Percentiles rank a stretch among this genome's conserved stretches.
phyloP scores from a whole-genome alignment of 2,797 vertebrate species.

The Crenichthys baileyi region DNA sequence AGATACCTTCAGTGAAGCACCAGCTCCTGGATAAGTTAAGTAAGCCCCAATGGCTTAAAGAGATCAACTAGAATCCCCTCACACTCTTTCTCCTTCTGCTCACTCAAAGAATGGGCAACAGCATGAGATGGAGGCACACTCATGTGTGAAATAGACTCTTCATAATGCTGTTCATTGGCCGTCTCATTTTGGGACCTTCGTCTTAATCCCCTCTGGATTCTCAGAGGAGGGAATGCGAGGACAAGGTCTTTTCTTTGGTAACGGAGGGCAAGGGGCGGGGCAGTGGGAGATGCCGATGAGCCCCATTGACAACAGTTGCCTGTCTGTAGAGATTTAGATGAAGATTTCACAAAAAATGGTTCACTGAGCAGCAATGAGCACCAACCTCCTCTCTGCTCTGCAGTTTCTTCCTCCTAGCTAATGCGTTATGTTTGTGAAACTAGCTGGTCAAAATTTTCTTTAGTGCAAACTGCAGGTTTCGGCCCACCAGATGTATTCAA shows the following conservation, averaged over 20 bases:
- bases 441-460: neutral
- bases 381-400: neutral
- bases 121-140: slow-evolving; percentile 78
- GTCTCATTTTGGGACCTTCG: slow-evolving; percentile 56
- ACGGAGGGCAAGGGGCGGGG: slow-evolving; percentile 50
- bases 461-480: neutral
- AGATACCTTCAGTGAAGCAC: slow-evolving; percentile 63
- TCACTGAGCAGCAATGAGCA: slow-evolving; percentile 68
- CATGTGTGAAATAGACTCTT: slow-evolving; percentile 86
- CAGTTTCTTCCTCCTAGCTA: slow-evolving; percentile 27
- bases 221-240: slow-evolving; percentile 45
- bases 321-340: slow-evolving; percentile 76
- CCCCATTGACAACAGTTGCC: slow-evolving; percentile 76
- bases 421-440: neutral
- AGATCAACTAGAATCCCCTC: slow-evolving; percentile 71
- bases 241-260: slow-evolving; percentile 63
- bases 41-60: slow-evolving; percentile 74
- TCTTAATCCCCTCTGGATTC: slow-evolving; percentile 65
- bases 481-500: neutral
- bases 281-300: slow-evolving; percentile 42
- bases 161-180: slow-evolving; percentile 62
- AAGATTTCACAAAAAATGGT: slow-evolving; percentile 80
- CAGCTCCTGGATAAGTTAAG: slow-evolving; percentile 74
- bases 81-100: slow-evolving; percentile 51
- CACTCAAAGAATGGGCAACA: slow-evolving; percentile 70